Conservation (phyloP, 2,113 vertebrate genomes). For the Tachuris rubrigastra region DNA sequence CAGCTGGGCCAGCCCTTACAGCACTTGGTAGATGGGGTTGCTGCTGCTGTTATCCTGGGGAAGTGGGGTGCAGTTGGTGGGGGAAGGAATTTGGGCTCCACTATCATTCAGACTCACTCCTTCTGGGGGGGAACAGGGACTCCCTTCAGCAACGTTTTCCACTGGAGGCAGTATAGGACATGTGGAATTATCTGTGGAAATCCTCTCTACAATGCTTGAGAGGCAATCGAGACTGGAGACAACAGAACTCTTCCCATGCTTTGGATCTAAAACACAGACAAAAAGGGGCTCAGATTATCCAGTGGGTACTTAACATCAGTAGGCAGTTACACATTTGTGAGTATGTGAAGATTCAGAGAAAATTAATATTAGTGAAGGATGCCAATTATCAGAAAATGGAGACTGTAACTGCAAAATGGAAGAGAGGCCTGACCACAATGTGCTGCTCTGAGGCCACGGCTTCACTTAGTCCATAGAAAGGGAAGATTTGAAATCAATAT, state of each 20-base stretch:
- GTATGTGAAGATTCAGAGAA: neutral
- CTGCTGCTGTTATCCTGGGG: conserved; percentile 75
- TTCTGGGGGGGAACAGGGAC: conserved; percentile 74
- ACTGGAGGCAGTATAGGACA: conserved; percentile 73
- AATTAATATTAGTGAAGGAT: neutral
- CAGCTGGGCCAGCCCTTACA: conserved; percentile 73
- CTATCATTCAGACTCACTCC: conserved; percentile 61
- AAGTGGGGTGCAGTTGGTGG: conserved; percentile 69
- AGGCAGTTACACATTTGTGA: neutral
- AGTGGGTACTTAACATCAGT: neutral
- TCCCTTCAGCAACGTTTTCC: conserved; percentile 71
- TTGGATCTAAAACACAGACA: conserved; percentile 69
- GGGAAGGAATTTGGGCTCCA: conserved; percentile 62
- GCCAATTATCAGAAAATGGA: neutral
- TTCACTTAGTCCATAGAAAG: neutral
- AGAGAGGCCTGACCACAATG: neutral
- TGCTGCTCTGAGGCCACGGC: neutral
- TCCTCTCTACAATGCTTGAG: conserved; percentile 97
- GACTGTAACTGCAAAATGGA: neutral
- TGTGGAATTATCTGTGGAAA: conserved; percentile 87
- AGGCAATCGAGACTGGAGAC: conserved; percentile 96
- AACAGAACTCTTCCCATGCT: conserved; percentile 81
- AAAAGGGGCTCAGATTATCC: neutral
- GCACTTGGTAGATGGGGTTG: conserved; percentile 89
- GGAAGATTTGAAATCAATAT: neutral